These are phyloP conservation scores for Columbina picui DNA, from an alignment of 2,113 vertebrate species.

Conservation along the genomic window DNA sequence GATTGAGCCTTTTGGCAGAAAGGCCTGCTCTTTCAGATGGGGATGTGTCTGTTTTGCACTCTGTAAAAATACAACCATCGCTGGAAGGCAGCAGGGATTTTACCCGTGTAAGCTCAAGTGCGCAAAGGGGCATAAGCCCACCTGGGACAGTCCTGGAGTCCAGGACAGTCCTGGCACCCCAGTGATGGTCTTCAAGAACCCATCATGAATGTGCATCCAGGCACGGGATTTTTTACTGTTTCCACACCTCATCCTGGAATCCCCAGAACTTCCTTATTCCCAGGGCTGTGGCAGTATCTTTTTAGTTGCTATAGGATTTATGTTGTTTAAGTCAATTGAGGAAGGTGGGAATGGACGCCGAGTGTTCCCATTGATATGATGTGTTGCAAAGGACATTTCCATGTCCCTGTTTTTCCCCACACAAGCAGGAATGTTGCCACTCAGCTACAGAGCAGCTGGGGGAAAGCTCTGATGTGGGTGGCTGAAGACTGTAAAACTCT, in stretches of 20 bases:
- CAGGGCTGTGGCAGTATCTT: background rate
- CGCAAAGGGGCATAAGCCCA: background rate
- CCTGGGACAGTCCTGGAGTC: background rate
- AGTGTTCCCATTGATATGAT: background rate
- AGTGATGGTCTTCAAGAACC: background rate
- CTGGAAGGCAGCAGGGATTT: background rate
- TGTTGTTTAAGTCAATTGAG: background rate
- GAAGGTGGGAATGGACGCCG: background rate
- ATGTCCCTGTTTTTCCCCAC: background rate
- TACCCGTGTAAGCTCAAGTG: accelerated
- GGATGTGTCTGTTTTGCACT: background rate
- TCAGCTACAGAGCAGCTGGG: background rate
- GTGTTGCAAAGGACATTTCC: background rate
- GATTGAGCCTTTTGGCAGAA: constrained; percentile 22
- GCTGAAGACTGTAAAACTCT: background rate
- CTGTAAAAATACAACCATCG: accelerated
- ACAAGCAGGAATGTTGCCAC: background rate
- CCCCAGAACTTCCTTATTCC: background rate
- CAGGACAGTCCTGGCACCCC: background rate
- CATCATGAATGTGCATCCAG: background rate
- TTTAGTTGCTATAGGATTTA: background rate
- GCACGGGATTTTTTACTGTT: background rate
- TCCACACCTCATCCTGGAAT: background rate
- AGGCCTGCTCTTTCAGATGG: background rate
- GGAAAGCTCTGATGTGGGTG: background rate